Base-by-base conservation (phyloP, 2,113 vertebrate genomes). In the Eptatretus burgeri region DNA sequence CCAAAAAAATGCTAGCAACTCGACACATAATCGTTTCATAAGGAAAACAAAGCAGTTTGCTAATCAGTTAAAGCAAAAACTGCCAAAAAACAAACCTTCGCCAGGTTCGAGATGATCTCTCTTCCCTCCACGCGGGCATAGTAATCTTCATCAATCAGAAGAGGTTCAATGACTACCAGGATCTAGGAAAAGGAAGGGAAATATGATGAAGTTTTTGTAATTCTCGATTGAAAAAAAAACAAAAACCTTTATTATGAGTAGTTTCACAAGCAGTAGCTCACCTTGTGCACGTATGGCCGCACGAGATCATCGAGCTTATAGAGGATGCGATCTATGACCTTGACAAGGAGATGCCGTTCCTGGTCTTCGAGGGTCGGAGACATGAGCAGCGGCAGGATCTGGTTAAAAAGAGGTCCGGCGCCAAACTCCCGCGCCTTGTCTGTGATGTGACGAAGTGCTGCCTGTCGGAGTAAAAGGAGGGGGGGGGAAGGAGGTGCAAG, bases 141-240 rank as follows among this genome's bases (percentile, higher is more conserved):
- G 70, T 98, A 98, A 69, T 98, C 91, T 76, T 98, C 91, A 84
- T 98, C 91, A 73, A 98, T 98, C 73, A 98, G 73, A 68, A 96
- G 68, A 0, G 91, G 91, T 69, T 98, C 91, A 66, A 98, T 98
- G 68, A 98, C 91, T 64, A 98, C 91, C 71, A 98, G 80, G 64
- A 98, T 98, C 91, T 98, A 69, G 63, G 73, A 62, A 64, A 53
- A 49, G 65, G 66, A 5, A 66, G 27, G 12, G 9, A 60, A 60
- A n/a, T n/a, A 19, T n/a, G n/a, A n/a, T 10, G 56, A 60, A 9
- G 13, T 60, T 60, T 17, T 19, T 10, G 56, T 41, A 41, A 41
- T 41, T 41, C 7, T 41, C 7, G 7, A 41, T 41, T 41, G 27
- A 41, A 41, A 41, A 41, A 5, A 41, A 41, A 41, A 7, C 3